These are phyloP conservation scores for Chaitophorus viminalis DNA, from an alignment of 2,888 invertebrate genomes.

Conservation along the genomic window DNA sequence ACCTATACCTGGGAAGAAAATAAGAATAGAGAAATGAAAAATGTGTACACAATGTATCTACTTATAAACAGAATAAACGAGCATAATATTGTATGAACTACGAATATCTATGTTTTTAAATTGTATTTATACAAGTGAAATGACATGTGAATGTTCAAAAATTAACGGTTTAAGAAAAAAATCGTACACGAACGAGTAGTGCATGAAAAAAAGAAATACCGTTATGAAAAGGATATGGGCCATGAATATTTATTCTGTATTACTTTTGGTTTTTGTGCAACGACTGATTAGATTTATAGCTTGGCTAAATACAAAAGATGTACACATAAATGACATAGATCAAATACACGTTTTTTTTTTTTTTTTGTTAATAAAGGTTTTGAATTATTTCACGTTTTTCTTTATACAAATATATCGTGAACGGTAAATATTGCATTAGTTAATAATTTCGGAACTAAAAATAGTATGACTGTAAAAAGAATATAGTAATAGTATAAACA, in stretches of 20 bases:
- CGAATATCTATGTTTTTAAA: constrained; percentile 7
- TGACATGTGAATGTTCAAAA: constrained; percentile 5
- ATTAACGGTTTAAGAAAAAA: background rate
- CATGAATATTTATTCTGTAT: background rate
- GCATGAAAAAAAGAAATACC: background rate
- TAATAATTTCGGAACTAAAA: too few species aligned
- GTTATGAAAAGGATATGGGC: background rate
- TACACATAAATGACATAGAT: too few species aligned
- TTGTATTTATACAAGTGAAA: constrained; percentile 18
- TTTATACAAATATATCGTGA: too few species aligned
- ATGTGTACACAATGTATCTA: background rate
- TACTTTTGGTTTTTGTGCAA: background rate
- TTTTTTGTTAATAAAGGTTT: too few species aligned
- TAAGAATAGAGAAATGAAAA: background rate
- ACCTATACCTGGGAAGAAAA: background rate
- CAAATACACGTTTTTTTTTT: too few species aligned
- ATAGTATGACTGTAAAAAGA: too few species aligned
- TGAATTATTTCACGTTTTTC: too few species aligned
- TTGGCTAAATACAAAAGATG: background rate
- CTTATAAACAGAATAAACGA: background rate
- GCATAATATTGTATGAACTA: background rate
- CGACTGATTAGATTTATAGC: background rate
- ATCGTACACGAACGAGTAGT: background rate
- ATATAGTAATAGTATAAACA: too few species aligned
- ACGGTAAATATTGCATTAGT: too few species aligned